phyloP scores from a whole-genome alignment of 2,888 invertebrate genomes.

The Drosophila kanekoi region DNA sequence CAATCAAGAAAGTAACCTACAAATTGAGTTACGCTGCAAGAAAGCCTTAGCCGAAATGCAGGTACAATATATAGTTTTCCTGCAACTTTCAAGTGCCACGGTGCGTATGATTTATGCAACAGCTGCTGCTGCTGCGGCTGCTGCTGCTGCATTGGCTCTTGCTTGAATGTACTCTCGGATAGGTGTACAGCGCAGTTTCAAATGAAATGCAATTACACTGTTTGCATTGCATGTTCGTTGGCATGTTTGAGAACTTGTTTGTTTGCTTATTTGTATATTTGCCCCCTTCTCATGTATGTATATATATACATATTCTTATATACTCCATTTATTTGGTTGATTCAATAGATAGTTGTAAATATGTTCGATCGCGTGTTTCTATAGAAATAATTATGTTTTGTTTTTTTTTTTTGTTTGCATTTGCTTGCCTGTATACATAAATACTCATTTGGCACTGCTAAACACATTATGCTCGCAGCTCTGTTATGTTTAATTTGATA shows the following conservation, averaged over 20 bases:
- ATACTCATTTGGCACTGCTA: constrained; percentile 55
- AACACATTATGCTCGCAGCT: constrained; percentile 9
- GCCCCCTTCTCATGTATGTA: constrained; percentile 14
- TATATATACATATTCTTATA: constrained; percentile 15
- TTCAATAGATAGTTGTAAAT: constrained; percentile 69
- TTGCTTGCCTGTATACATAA: constrained; percentile 56
- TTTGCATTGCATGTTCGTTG: constrained; percentile 68
- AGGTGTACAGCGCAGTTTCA: constrained; percentile 39
- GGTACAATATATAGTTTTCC: constrained; percentile 4
- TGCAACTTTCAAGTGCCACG: constrained; percentile 35
- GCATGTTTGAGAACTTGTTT: constrained; percentile 34
- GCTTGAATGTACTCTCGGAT: constrained; percentile 37
- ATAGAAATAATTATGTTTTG: constrained; percentile 50
- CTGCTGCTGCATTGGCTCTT: constrained; percentile 28
- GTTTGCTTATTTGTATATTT: constrained; percentile 34
- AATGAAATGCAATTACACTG: constrained; percentile 75
- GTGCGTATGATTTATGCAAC: constrained; percentile 70
- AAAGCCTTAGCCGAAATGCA: constrained; percentile 10
- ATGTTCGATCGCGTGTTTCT: constrained; percentile 32
- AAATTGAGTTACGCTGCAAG: constrained; percentile 2
- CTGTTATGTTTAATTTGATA: constrained; percentile 61
- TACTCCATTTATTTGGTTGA: constrained; percentile 44
- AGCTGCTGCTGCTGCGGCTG: constrained; percentile 13
- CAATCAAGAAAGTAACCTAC: constrained; percentile 15
- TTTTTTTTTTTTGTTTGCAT: constrained; percentile 31